Base-by-base conservation (phyloP, 2,113 vertebrate species). In the Xyrauchen texanus region DNA sequence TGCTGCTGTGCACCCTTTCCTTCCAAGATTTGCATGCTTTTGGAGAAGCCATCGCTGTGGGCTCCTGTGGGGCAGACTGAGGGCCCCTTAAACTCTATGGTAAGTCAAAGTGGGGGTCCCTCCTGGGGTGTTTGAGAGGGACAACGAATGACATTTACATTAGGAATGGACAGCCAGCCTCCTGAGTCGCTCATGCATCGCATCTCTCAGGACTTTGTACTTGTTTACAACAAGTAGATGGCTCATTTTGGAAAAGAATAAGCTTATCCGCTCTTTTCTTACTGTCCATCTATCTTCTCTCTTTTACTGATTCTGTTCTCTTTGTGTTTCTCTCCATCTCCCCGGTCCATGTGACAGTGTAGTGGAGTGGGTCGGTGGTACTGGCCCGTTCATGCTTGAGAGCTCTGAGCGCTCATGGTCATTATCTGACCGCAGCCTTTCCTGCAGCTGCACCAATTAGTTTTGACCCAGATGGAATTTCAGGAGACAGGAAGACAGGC, bases 381-480 rank as follows among this genome's bases (percentile, higher is more conserved):
- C 64, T 49, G 76, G 58, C 67, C 58, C 21, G 55, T 82, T 82
- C 70, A 76, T 21, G 76, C 70, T 12, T 76, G 70, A 84, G 51
- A 16, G 61, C 72, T 85, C 77, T 76, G 70, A 84, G 51, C 15
- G 61, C 72, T 85, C 77, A 16, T 80, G 80, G 83, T 85, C 83
- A 85, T 85, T 85, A 85, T 85, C 77, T 82, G 79, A 79, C 77
- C 46, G 47, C 42, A 21, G 65, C 16, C 42, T 76, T 64, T 77
- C 70, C 70, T 79, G 72, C 66, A 82, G 80, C 76, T 58, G 74
- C 77, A 53, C 81, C 81, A 85, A 85, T 85, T 85, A 82, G 81
- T 78, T 77, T 79, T 80, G 76, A 85, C 83, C 83, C 80, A 78
- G 84, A 82, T 85, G 82, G 81, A 80, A 78, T 78, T 75, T 80